phyloP scores from a whole-genome alignment of 2,797 vertebrate species.

The Loriculus beryllinus region DNA sequence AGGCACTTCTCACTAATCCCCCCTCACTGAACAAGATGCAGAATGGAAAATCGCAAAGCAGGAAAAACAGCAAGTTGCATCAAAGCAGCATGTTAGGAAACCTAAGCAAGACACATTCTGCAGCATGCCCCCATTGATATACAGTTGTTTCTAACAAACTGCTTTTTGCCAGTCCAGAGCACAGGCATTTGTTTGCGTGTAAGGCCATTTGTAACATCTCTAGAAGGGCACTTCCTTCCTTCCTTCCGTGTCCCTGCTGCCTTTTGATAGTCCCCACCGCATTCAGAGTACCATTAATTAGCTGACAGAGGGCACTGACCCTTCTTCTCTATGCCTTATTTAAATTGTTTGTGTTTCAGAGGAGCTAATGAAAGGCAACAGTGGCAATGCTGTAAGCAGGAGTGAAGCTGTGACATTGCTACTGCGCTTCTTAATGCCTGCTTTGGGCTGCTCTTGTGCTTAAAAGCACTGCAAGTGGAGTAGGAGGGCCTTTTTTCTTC shows the following conservation, averaged over 20 bases:
- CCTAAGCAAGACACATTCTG: not conserved
- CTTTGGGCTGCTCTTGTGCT: not conserved
- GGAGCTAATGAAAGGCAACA: not conserved
- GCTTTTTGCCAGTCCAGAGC: not conserved
- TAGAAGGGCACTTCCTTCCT: slow-evolving; percentile 21
- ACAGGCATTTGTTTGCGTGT: not conserved
- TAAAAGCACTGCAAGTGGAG: not conserved
- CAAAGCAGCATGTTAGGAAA: not conserved
- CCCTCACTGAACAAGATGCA: slow-evolving; percentile 43
- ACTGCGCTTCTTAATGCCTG: accelerated
- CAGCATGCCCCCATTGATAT: not conserved
- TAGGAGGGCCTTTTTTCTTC: not conserved
- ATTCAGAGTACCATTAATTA: slow-evolving; percentile 12
- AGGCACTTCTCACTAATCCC: slow-evolving; percentile 54
- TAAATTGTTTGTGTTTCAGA: not conserved
- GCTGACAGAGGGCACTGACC: not conserved
- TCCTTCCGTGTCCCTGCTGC: not conserved
- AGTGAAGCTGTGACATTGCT: not conserved
- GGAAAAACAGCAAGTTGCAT: not conserved
- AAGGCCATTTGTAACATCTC: not conserved
- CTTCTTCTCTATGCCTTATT: not conserved
- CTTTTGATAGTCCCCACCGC: not conserved
- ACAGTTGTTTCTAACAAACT: not conserved
- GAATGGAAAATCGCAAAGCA: not conserved
- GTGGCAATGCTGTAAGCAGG: not conserved